Evolutionary conservation across 37 sponge, comb jelly and placozoan genomes (phyloP), one percentile per base, ranked within the genome.

Genomic region (Aplysina aerophoba): DNA sequence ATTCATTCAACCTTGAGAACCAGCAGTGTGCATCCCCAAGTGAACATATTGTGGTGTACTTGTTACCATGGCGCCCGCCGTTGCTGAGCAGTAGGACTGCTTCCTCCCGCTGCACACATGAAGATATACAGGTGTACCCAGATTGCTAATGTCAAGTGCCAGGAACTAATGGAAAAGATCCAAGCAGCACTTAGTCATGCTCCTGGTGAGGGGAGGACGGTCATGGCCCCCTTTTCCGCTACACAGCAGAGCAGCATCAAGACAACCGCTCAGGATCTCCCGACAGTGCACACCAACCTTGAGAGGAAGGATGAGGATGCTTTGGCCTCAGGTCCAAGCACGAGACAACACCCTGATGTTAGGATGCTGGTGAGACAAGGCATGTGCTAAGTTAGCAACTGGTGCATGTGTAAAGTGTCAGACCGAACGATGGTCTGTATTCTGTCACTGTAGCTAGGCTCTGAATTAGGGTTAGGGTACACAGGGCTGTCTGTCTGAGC

Each of bases 81-180:
- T 44, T 11, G 50, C 3, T 44, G 8, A 8, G 50, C 50, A 44
- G 50, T 44, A 8, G 3, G 50, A 44, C 50, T 44, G 6, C 50
- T 3, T 55, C n/a, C 28, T 81, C 15, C 30, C 37, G n/a, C 22
- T 1, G 25, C 19, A 36, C 22, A n/a, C 30, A 14, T 58, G 4
- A 71, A 95, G 95, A 79, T 95, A 14, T 27, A 90, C 36, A 87
- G 87, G 38, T 93, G 91, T 37, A 80, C 78, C 0, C 75, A 90
- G 71, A 90, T 93, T 55, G 96, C 94, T 25, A 68, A 85, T 30
- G 89, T 88, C 17, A 93, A 93, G 75, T 82, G 85, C 67, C 54
- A 16, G 25, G 96, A 95, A 24, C 34, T 91, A 59, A 88, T 87
- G 17, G 84, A 95, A 38, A 55, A 21, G 16, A 81, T 95, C 38